Evolutionary conservation across 2,888 invertebrate species (phyloP).

Genomic region (Sminthurides aquaticus): DNA sequence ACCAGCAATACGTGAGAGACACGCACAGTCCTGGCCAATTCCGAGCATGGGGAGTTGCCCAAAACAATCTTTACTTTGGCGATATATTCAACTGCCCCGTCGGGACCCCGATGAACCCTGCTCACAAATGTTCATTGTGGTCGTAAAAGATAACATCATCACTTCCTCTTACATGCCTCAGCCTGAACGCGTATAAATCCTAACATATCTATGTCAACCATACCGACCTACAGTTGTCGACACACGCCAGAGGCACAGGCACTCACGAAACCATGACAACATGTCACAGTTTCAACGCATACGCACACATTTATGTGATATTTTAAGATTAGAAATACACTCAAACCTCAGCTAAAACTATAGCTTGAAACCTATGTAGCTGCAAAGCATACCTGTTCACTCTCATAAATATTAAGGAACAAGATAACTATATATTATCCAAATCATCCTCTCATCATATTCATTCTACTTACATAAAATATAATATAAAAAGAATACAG

Average conservation of each 20-base stretch:
- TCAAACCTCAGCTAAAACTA: no score
- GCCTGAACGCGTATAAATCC: neutral
- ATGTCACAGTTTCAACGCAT: neutral
- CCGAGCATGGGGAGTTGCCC: slow-evolving; percentile 45
- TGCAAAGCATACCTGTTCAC: neutral
- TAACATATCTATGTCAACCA: neutral
- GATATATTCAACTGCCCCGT: slow-evolving; percentile 46
- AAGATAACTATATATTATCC: no score
- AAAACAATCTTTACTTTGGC: slow-evolving; percentile 46
- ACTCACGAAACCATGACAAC: neutral
- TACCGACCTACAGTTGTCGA: neutral
- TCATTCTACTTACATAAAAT: no score
- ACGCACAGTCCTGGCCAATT: slow-evolving; percentile 47
- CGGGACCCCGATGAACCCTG: slow-evolving; percentile 47
- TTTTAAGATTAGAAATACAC: no score
- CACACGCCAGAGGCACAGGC: neutral
- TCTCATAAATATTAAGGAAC: neutral
- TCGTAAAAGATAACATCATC: slow-evolving; percentile 25
- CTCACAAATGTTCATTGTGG: slow-evolving; percentile 47
- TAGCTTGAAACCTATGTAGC: neutral
- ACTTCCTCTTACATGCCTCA: neutral
- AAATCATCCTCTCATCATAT: no score
- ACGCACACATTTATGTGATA: slow-evolving; percentile 5
- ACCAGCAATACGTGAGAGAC: slow-evolving; percentile 46
- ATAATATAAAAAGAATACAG: no score